These are phyloP conservation scores for Forbesichthys agassizii DNA, from an alignment of 2,113 vertebrate genomes.

Conservation along the genomic window DNA sequence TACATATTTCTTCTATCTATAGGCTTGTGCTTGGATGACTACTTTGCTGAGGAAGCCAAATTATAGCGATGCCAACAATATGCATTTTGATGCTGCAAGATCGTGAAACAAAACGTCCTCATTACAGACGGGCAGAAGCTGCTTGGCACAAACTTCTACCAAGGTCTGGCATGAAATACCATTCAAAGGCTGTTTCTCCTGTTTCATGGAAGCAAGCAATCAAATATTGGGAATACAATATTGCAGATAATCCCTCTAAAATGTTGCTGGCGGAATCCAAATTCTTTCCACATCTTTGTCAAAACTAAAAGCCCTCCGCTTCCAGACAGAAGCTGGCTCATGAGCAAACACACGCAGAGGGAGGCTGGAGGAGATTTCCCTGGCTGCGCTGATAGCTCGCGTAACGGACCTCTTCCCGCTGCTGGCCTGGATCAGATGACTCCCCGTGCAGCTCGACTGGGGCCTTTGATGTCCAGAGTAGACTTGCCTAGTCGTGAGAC, in stretches of 20 bases:
- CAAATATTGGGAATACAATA: slow-evolving; percentile 35
- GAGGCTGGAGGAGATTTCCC: slow-evolving; percentile 53
- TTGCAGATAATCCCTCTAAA: slow-evolving; percentile 17
- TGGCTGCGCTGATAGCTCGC: slow-evolving; percentile 52
- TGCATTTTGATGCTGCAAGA: slow-evolving; percentile 33
- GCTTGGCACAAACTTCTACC: background rate
- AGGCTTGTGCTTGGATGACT: slow-evolving; percentile 47
- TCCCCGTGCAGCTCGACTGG: slow-evolving; percentile 36
- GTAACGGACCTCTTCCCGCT: slow-evolving; percentile 62
- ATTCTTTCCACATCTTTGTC: slow-evolving; percentile 39
- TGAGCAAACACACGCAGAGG: slow-evolving; percentile 24
- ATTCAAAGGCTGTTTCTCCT: slow-evolving; percentile 18
- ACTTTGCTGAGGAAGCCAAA: slow-evolving; percentile 28
- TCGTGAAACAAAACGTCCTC: slow-evolving; percentile 38
- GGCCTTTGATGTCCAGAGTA: slow-evolving; percentile 62
- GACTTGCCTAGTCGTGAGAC: slow-evolving; percentile 54
- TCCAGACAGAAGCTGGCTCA: slow-evolving; percentile 32
- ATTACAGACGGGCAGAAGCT: slow-evolving; percentile 23
- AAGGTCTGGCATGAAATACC: slow-evolving; percentile 4
- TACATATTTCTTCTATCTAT: slow-evolving; percentile 45
- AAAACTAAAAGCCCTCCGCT: slow-evolving; percentile 2
- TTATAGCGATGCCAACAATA: slow-evolving; percentile 53
- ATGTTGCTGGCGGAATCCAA: slow-evolving; percentile 23
- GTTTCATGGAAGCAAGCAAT: slow-evolving; percentile 13
- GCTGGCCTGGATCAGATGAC: slow-evolving; percentile 69